These are phyloP conservation scores for Prunella himalayana DNA, from an alignment of 2,113 vertebrate genomes.

Conservation along the genomic window DNA sequence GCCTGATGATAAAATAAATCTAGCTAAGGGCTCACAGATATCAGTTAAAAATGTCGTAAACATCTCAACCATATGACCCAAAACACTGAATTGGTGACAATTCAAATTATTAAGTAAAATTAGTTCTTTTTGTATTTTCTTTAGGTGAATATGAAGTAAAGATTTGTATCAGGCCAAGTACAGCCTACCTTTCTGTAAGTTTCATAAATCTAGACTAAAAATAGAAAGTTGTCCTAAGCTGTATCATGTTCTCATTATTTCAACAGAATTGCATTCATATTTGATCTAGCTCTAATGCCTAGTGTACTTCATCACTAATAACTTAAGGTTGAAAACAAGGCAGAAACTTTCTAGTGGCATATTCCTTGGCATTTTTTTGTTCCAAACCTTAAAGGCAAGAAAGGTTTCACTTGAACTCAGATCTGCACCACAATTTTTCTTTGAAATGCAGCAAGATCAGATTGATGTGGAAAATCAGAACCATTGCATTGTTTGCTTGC, in stretches of 20 bases:
- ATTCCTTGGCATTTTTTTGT: neutral
- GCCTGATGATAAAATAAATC: neutral
- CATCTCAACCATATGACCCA: neutral
- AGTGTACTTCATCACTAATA: neutral
- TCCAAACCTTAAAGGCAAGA: neutral
- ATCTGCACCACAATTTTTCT: neutral
- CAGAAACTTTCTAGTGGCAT: neutral
- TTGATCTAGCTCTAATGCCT: neutral
- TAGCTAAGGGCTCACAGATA: neutral
- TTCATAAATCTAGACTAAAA: neutral
- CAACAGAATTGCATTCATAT: neutral
- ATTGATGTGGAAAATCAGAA: neutral
- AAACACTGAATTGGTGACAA: neutral
- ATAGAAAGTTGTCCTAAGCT: neutral
- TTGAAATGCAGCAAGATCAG: neutral
- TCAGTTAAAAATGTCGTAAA: neutral
- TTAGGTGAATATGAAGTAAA: neutral
- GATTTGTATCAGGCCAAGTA: neutral
- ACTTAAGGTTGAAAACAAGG: neutral
- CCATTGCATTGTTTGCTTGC: neutral
- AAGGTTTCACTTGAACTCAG: neutral
- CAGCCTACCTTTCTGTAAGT: neutral
- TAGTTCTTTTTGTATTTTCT: fast-evolving
- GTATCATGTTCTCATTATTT: neutral
- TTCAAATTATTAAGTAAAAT: neutral